Conservation (phyloP, 1,140 invertebrate species). For the Trachymyrmex septentrionalis region DNA sequence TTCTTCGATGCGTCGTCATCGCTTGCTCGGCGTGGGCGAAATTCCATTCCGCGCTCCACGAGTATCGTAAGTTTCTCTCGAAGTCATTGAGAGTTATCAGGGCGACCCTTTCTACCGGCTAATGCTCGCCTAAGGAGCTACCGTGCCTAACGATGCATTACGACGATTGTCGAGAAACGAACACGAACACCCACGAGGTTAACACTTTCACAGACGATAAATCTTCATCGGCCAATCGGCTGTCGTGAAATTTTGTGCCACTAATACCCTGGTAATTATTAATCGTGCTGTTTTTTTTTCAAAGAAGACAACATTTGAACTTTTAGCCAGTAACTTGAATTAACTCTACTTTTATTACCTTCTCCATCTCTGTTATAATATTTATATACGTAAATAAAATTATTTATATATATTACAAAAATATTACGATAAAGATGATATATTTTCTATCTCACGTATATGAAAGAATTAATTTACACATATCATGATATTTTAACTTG, state of each 20-base stretch:
- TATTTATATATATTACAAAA: not conserved
- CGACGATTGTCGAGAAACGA: conserved; percentile 56
- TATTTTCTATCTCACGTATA: not conserved
- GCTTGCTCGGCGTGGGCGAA: conserved; percentile 47
- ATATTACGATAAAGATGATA: not conserved
- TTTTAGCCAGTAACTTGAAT: not conserved
- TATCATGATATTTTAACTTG: not conserved
- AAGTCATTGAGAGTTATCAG: conserved; percentile 56
- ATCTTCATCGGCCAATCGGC: conserved; percentile 28
- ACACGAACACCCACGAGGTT: conserved; percentile 36
- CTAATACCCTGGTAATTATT: conserved; percentile 31
- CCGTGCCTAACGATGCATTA: conserved; percentile 56
- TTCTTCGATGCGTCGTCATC: conserved; percentile 35
- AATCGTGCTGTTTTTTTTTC: not conserved
- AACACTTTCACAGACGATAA: conserved; percentile 56
- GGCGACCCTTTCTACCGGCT: conserved; percentile 43
- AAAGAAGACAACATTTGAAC: not conserved
- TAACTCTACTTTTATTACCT: not conserved
- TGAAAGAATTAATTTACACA: not conserved
- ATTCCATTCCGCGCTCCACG: conserved; percentile 53
- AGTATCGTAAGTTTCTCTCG: conserved; percentile 54
- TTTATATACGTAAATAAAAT: not conserved
- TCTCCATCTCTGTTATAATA: too few species aligned
- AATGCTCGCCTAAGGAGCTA: conserved; percentile 50
- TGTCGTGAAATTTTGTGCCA: conserved; percentile 18